A percentile compares a stretch with the other conserved stretches of the same genome.
These are phyloP conservation scores for Trachythela sp. DNA, from an alignment of 64 coral and sea anemone species.

Conservation along the genomic window DNA sequence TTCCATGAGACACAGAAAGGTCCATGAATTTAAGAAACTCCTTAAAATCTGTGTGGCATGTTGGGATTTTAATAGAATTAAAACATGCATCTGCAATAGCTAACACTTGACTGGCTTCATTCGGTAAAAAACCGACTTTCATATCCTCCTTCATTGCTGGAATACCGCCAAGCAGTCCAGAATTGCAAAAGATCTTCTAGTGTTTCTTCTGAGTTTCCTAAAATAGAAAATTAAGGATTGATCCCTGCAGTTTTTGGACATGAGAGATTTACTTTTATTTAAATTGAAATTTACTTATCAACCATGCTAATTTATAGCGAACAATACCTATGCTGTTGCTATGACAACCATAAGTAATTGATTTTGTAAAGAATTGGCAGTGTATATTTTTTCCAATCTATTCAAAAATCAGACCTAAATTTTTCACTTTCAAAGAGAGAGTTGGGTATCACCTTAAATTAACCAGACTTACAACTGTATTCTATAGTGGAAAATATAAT, in stretches of 20 bases:
- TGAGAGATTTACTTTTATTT: neutral
- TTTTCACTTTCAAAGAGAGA: too few relatives aligned
- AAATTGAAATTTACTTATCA: too few relatives aligned
- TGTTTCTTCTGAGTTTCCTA: conserved; percentile 5
- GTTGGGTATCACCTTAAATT: too few relatives aligned
- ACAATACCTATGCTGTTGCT: too few relatives aligned
- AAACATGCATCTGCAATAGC: neutral
- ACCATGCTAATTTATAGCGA: too few relatives aligned
- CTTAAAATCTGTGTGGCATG: neutral
- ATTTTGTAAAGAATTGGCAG: too few relatives aligned
- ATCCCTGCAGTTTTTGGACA: neutral
- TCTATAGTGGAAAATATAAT: too few relatives aligned
- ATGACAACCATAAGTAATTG: too few relatives aligned
- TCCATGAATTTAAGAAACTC: conserved; percentile 7
- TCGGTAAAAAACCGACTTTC: neutral
- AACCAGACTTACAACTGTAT: too few relatives aligned
- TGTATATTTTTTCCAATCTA: too few relatives aligned
- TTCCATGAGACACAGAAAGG: neutral
- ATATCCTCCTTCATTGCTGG: neutral
- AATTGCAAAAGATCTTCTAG: conserved; percentile 28
- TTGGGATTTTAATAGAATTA: neutral
- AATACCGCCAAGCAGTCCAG: conserved; percentile 35
- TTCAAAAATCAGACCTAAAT: too few relatives aligned
- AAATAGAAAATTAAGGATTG: neutral
- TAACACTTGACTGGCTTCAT: neutral